Percentiles rank a stretch among this genome's conserved stretches.
Conservation (phyloP, 1,140 invertebrate genomes). For the Rhopalosiphum maidis region DNA sequence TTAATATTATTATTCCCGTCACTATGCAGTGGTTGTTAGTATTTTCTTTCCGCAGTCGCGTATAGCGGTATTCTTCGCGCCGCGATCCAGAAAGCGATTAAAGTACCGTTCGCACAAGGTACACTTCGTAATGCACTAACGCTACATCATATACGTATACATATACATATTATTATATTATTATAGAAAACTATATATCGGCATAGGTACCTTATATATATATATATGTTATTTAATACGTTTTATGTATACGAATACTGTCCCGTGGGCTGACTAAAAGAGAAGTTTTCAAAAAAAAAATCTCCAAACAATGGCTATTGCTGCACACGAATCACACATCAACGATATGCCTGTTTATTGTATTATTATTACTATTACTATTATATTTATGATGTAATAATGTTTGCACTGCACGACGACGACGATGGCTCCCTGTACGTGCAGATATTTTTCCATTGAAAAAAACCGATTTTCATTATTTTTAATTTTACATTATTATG, state of each 20-base stretch:
- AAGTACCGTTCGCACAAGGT: slow-evolving; percentile 7
- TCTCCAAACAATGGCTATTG: neutral
- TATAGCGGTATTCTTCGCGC: neutral
- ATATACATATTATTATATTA: neutral
- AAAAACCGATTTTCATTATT: neutral
- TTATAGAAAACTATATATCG: neutral
- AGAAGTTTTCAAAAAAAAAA: neutral
- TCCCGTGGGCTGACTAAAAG: neutral
- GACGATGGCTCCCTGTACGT: neutral
- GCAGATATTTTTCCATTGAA: slow-evolving; percentile 30
- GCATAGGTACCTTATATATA: neutral
- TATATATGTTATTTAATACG: neutral
- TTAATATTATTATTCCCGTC: neutral
- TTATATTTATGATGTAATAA: neutral
- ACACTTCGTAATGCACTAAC: neutral
- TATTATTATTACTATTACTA: neutral
- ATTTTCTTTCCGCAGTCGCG: neutral
- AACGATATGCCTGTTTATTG: neutral
- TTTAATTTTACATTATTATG: neutral
- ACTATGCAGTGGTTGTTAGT: neutral
- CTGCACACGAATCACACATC: neutral
- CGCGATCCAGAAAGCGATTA: neutral
- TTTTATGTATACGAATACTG: neutral
- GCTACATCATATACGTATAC: neutral
- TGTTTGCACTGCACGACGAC: neutral